Percentiles rank a stretch among this genome's conserved stretches.
These are phyloP conservation scores for Eumacrocentrus americanus DNA, from an alignment of 2,888 invertebrate genomes.

Conservation along the genomic window DNA sequence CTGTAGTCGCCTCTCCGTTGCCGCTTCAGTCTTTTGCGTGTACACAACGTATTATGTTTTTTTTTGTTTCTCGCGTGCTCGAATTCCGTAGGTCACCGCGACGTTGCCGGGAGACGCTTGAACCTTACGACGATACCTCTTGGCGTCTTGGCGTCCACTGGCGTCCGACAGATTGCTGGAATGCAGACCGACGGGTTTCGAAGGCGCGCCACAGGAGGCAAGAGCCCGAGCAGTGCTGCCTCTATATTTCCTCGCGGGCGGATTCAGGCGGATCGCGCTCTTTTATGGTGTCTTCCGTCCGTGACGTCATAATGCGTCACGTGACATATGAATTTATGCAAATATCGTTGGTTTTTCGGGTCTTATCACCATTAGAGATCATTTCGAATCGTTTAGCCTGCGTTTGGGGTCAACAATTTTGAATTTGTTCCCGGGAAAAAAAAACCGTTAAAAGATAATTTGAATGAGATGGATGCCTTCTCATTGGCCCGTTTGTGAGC, in stretches of 20 bases:
- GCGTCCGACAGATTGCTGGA: constrained; percentile 56
- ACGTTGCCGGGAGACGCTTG: constrained; percentile 23
- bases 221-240: constrained; percentile 21
- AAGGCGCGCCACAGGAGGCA: constrained; percentile 23
- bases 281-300: constrained; percentile 1
- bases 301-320: not conserved
- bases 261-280: not conserved
- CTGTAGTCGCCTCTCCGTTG: not conserved
- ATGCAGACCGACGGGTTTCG: constrained; percentile 60
- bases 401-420: too few relatives aligned
- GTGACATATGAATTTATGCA: too few relatives aligned
- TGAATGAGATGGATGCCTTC: not conserved
- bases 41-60: not conserved
- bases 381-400: too few relatives aligned
- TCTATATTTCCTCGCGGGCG: constrained; percentile 17
- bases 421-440: not conserved
- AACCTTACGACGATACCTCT: constrained; percentile 36
- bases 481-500: not conserved
- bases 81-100: constrained; percentile 22
- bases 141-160: constrained; percentile 49
- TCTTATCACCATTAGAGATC: too few relatives aligned
- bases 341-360: too few relatives aligned
- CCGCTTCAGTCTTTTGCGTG: not conserved
- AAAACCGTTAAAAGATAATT: not conserved
- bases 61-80: constrained; percentile 6